Evolutionary conservation across 2,113 vertebrate species (phyloP).

Genomic region (Hydrolagus affinis): DNA sequence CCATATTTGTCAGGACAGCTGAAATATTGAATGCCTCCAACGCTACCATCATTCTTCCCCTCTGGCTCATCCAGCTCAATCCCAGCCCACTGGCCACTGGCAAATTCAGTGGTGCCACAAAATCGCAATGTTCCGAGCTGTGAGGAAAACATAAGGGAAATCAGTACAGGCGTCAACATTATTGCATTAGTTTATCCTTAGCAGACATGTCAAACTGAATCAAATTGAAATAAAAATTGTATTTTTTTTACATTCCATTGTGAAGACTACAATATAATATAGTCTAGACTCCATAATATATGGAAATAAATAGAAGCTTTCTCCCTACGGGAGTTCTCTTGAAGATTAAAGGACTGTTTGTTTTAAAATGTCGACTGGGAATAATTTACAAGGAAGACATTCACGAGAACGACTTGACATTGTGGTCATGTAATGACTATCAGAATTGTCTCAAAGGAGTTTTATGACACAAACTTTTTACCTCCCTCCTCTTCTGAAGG

Average conservation of each 20-base stretch:
- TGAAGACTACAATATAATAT: too few relatives aligned
- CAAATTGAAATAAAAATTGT: too few relatives aligned
- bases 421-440: too few relatives aligned
- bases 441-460: too few relatives aligned
- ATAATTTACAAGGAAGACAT: too few relatives aligned
- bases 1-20: slow-evolving; percentile 73
- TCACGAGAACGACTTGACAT: too few relatives aligned
- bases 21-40: slow-evolving; percentile 87
- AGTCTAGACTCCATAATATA: background rate
- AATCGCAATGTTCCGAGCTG: slow-evolving; percentile 82
- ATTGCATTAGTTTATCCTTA: background rate
- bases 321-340: background rate
- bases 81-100: slow-evolving; percentile 89
- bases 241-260: too few relatives aligned
- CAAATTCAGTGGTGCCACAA: slow-evolving; percentile 86
- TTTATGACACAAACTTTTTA: too few relatives aligned
- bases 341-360: too few relatives aligned
- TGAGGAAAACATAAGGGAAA: background rate
- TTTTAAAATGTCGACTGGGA: too few relatives aligned
- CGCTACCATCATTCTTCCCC: slow-evolving; percentile 87
- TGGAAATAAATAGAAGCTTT: background rate
- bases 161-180: background rate
- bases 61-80: slow-evolving; percentile 85
- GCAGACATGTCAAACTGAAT: too few relatives aligned
- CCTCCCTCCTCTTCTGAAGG: too few relatives aligned